Conservation (phyloP, 2,113 vertebrate genomes). For the Dermatemys mawii region DNA sequence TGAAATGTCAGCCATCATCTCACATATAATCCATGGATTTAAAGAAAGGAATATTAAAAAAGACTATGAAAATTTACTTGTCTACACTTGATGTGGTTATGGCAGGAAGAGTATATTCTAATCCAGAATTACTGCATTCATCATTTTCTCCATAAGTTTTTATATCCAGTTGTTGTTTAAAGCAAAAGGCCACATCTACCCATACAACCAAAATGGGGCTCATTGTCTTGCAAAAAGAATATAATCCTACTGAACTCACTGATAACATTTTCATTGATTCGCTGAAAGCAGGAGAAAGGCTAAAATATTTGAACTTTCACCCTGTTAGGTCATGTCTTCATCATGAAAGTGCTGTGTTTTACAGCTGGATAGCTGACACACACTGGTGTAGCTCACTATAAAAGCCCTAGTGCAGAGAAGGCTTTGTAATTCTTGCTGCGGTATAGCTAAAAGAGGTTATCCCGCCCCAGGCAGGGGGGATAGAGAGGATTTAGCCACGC, state of each 20-base stretch:
- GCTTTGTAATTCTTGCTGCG: background rate
- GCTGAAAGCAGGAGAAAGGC: too few relatives aligned
- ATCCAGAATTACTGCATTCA: background rate
- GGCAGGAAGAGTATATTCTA: background rate
- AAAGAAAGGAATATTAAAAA: background rate
- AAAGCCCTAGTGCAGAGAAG: background rate
- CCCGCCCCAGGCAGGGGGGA: fast-evolving
- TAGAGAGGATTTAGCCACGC: background rate
- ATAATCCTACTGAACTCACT: background rate
- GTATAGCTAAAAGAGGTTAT: background rate
- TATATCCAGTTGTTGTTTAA: background rate
- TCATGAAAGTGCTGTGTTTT: background rate
- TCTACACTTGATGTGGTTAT: background rate
- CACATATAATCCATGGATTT: constrained; percentile 16
- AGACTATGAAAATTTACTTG: background rate
- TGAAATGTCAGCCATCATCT: constrained; percentile 37
- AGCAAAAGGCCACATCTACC: background rate
- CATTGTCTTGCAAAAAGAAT: background rate
- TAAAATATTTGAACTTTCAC: too few relatives aligned
- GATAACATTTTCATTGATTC: background rate
- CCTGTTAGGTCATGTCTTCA: background rate
- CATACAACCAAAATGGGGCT: background rate
- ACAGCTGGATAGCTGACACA: background rate
- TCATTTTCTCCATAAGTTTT: background rate
- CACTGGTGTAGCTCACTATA: background rate